phyloP scores from a whole-genome alignment of 2,888 invertebrate genomes.

The Cataglyphis rosenhaueri region DNA sequence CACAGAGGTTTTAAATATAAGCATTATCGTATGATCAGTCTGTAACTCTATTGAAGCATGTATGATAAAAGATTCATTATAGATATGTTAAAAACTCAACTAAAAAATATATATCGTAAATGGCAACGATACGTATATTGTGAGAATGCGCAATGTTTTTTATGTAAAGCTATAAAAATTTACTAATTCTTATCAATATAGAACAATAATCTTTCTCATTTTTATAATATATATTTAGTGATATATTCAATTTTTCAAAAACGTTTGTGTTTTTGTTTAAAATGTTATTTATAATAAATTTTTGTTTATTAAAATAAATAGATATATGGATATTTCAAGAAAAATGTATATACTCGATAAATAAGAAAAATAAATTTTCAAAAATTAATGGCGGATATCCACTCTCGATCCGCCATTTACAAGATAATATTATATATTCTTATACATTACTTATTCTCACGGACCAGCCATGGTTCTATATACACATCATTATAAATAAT shows the following conservation, averaged over 20 bases:
- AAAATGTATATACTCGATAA: constrained; percentile 8
- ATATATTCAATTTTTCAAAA: constrained; percentile 15
- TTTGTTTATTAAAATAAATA: neutral
- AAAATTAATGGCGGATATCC: constrained; percentile 11
- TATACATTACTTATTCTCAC: constrained; percentile 48
- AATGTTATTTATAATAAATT: constrained; percentile 9
- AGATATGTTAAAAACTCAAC: constrained; percentile 1
- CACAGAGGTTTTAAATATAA: constrained; percentile 41
- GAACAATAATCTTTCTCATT: constrained; percentile 4
- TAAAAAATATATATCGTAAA: constrained; percentile 15
- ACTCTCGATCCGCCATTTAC: neutral
- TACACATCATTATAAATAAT: constrained; percentile 54
- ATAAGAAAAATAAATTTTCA: constrained; percentile 27
- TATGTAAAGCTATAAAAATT: constrained; percentile 33
- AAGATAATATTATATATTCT: constrained; percentile 25
- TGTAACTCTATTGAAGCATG: constrained; percentile 31
- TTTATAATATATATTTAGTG: neutral
- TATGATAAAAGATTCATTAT: constrained; percentile 7
- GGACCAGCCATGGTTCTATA: constrained; percentile 61
- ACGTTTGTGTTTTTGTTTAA: neutral
- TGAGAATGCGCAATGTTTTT: constrained; percentile 3
- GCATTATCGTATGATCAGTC: constrained; percentile 26
- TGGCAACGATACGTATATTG: constrained; percentile 24
- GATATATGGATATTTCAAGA: constrained; percentile 2
- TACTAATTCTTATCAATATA: neutral